Percentiles rank a stretch among this genome's conserved stretches.
These are phyloP conservation scores for Nymphalis urticae DNA, from an alignment of 2,888 invertebrate genomes.

Conservation along the genomic window DNA sequence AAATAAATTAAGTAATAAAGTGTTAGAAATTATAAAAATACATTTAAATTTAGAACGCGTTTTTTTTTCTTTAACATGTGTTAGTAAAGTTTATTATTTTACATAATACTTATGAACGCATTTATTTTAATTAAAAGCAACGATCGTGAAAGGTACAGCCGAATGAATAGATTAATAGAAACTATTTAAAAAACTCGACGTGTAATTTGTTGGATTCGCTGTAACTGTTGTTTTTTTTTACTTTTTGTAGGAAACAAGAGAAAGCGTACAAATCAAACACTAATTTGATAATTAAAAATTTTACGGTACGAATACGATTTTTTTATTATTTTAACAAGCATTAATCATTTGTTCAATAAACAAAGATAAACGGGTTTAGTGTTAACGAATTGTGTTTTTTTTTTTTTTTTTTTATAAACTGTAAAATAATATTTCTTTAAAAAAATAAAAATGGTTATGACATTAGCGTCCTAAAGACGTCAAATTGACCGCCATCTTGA, in stretches of 20 bases:
- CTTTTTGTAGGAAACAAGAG: slow-evolving; percentile 28
- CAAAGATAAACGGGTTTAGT: background rate
- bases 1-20: too few relatives aligned
- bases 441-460: slow-evolving; percentile 52
- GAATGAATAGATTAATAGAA: slow-evolving; percentile 1
- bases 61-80: too few relatives aligned
- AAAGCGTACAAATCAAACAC: slow-evolving; percentile 30
- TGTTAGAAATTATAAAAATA: too few relatives aligned
- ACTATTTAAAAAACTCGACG: slow-evolving; percentile 12
- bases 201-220: slow-evolving; percentile 1
- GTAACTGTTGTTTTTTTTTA: slow-evolving; percentile 4
- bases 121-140: slow-evolving; percentile 8
- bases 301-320: slow-evolving; percentile 28
- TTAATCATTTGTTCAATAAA: slow-evolving; percentile 27
- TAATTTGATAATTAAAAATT: slow-evolving; percentile 28
- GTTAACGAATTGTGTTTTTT: background rate
- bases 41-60: too few relatives aligned
- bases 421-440: background rate
- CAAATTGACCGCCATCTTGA: slow-evolving; percentile 69
- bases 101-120: too few relatives aligned
- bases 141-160: background rate
- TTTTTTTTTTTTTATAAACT: too few relatives aligned
- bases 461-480: slow-evolving; percentile 68
- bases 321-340: slow-evolving; percentile 24
- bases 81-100: too few relatives aligned